These are phyloP conservation scores for Drosophila mojavensis DNA, from an alignment of 1,140 invertebrate species.

Conservation along the genomic window DNA sequence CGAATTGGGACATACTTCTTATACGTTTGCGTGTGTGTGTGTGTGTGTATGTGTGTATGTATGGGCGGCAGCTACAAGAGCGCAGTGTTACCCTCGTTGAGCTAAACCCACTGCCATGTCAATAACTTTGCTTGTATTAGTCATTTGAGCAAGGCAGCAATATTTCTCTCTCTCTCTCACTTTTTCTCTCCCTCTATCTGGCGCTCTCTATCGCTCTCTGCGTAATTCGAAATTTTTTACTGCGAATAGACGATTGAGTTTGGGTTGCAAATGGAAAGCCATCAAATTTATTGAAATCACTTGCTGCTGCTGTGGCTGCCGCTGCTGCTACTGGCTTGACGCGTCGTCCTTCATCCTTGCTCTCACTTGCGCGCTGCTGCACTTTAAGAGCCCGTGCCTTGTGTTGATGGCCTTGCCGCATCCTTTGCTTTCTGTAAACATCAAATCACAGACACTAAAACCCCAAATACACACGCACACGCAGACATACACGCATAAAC, in stretches of 20 bases:
- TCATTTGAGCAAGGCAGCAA: constrained; percentile 64
- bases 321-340: constrained; percentile 16
- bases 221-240: constrained; percentile 82
- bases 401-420: constrained; percentile 64
- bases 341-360: constrained; percentile 18
- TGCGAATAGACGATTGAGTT: constrained; percentile 82
- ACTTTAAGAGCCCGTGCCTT: constrained; percentile 32
- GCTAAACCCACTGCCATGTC: constrained; percentile 74
- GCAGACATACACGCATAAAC: constrained; percentile 51
- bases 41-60: constrained; percentile 20
- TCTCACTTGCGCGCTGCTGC: constrained; percentile 8
- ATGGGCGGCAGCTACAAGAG: constrained; percentile 31
- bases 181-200: not conserved
- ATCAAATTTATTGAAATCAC: constrained; percentile 84
- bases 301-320: constrained; percentile 59
- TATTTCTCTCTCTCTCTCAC: not conserved
- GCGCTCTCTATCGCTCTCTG: constrained; percentile 33
- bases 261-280: constrained; percentile 83
- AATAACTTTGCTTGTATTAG: constrained; percentile 83
- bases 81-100: constrained; percentile 67
- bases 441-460: constrained; percentile 83
- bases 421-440: constrained; percentile 78
- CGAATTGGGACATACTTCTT: constrained; percentile 50
- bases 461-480: constrained; percentile 43
- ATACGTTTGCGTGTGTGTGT: constrained; percentile 17